Percentiles rank a stretch among this genome's conserved stretches.
Evolutionary conservation across 2,888 invertebrate species (phyloP).

Genomic region (Noctua pronuba): DNA sequence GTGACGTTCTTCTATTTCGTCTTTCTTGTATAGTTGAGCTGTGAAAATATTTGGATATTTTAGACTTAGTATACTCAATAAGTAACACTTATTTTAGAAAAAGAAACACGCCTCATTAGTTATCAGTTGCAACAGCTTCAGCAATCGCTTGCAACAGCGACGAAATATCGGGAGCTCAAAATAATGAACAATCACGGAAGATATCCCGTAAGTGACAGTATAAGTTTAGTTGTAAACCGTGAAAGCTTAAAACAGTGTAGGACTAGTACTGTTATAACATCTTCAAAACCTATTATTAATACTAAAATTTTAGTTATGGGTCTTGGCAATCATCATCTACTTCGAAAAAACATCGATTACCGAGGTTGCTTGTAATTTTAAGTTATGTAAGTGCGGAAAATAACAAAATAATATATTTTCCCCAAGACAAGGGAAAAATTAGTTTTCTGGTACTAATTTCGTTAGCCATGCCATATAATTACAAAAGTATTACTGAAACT

Average conservation of each 20-base stretch:
- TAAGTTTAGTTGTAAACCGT: no score
- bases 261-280: not conserved
- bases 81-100: not conserved
- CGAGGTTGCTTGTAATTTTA: no score
- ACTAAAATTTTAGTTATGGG: not conserved
- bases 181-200: no score
- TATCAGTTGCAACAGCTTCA: no score
- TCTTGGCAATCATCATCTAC: not conserved
- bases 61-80: not conserved
- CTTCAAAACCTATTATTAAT: not conserved
- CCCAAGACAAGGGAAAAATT: not conserved
- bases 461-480: not conserved
- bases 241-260: no score
- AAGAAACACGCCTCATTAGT: no score
- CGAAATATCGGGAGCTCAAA: no score
- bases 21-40: constrained; percentile 95
- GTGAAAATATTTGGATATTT: constrained; percentile 31
- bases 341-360: not conserved
- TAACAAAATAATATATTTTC: not conserved
- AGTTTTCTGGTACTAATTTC: constrained; percentile 2
- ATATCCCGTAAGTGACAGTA: no score
- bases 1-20: constrained; percentile 97
- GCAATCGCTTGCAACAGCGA: no score
- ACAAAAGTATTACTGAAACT: constrained; percentile 12
- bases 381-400: not conserved